Base-by-base conservation (phyloP, 2,797 vertebrate species). In the Delichon dasypus region DNA sequence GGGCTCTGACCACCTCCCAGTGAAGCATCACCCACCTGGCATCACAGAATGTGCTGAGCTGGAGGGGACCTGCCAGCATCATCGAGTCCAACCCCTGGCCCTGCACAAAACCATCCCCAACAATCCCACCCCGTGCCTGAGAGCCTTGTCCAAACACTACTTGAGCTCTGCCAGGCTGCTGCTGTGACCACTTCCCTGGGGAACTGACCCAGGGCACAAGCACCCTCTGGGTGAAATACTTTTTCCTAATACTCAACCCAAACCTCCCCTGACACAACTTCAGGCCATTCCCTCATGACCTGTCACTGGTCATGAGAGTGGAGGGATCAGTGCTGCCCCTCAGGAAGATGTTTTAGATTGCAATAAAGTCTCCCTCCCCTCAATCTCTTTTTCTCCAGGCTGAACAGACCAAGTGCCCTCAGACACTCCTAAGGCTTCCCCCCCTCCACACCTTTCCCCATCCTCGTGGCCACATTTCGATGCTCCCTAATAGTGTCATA, bases 281-380 rank as follows among this genome's bases (percentile, higher is more conserved):
- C 70, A 81, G 77, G 61, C 25, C 36, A 7, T 20, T 60, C 53
- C 30, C 47, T 44, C 2, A 0, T 4, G 21, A 11, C 30, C 38
- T 42, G 53, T 32, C 80, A 23, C 73, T 32, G 60, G 26, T 17
- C 26, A 36, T 10, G 13, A 13, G 29, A 83, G 23, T 5, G 25
- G 10, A 19, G 45, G 53, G 26, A 40, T 40, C 7, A 4, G 10
- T 22, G 30, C 45, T n/a, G 45, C 23, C 45, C 23, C 27, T n/a
- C 42, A 13, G 25, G 21, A 47, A 22, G n/a, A 34, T 36, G 57
- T 0, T 55, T n/a, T 1, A 47, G 51, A 29, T 3, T 34, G 15
- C 66, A 53, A 5, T 10, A 16, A 60, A 22, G 8, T 60, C 73
- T 53, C 38, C 45, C 57, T 72, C 15, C 34, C 16, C 13, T 34